Conservation (phyloP, 2,888 invertebrate species). For the Ephialtes manifestator region DNA sequence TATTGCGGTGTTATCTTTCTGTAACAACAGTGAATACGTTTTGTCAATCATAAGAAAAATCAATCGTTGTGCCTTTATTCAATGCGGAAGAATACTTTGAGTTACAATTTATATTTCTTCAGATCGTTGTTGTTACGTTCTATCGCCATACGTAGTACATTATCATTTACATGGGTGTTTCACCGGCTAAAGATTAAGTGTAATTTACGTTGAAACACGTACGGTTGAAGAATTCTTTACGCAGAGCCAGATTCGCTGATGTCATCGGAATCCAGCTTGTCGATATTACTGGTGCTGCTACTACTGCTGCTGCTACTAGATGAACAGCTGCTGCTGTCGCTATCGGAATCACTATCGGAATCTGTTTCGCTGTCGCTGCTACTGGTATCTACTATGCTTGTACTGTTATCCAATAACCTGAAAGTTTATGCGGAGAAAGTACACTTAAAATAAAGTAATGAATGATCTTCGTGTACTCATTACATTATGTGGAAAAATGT, state of each 20-base stretch:
- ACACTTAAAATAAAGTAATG: too few species aligned
- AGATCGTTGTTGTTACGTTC: not conserved
- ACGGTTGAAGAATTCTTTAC: conserved; percentile 8
- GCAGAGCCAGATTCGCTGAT: conserved; percentile 55
- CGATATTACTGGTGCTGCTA: conserved; percentile 55
- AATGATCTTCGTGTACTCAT: too few species aligned
- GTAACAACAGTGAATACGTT: not conserved
- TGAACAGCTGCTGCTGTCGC: conserved; percentile 66
- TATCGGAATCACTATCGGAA: conserved; percentile 74
- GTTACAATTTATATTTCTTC: conserved; percentile 22
- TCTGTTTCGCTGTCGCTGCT: conserved; percentile 71
- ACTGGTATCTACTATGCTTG: not conserved
- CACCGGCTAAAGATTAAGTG: not conserved
- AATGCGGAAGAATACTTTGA: conserved; percentile 9
- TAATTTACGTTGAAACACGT: not conserved
- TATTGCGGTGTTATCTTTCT: not conserved
- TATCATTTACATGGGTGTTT: not conserved
- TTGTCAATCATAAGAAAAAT: not conserved
- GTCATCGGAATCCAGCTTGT: conserved; percentile 81
- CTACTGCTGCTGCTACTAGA: conserved; percentile 62
- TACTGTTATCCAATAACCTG: not conserved
- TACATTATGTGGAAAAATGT: too few species aligned
- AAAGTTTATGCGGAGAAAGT: too few species aligned
- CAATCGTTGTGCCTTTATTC: conserved; percentile 8
- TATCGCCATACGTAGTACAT: conserved; percentile 13